A percentile compares a stretch with the other conserved stretches of the same genome.
These are phyloP conservation scores for Erethizon dorsatum DNA, from an alignment of 2,797 vertebrate genomes.

Conservation along the genomic window DNA sequence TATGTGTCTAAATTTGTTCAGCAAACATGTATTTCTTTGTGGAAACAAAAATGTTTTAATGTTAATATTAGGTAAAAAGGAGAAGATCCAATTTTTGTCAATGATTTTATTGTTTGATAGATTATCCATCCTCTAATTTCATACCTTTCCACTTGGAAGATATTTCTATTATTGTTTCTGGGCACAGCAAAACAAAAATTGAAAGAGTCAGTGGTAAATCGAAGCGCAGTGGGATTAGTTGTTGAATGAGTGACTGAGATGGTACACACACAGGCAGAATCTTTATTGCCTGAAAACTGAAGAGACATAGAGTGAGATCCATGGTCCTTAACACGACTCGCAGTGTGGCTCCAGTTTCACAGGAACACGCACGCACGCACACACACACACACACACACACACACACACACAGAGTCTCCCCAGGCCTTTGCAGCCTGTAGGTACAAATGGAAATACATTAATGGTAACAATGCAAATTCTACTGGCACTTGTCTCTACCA, in stretches of 20 bases:
- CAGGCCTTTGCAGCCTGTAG: neutral
- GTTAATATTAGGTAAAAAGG: constrained; percentile 7
- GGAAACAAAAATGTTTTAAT: neutral
- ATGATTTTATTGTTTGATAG: neutral
- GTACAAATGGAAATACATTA: neutral
- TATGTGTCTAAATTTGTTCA: constrained; percentile 8
- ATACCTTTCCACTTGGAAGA: constrained; percentile 20
- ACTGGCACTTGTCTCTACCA: neutral
- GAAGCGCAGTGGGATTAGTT: neutral
- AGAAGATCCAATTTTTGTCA: constrained; percentile 27
- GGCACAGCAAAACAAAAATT: neutral
- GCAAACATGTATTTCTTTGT: neutral
- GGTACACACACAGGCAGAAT: neutral
- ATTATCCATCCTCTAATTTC: constrained; percentile 9
- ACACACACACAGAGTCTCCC: neutral
- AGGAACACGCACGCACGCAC: neutral
- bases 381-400: neutral
- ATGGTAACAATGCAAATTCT: constrained; percentile 28
- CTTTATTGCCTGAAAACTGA: neutral
- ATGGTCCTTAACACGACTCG: neutral
- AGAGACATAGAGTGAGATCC: neutral
- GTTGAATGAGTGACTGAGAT: neutral
- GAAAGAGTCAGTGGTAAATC: neutral
- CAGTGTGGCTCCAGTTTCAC: neutral
- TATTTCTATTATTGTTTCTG: neutral